These are phyloP conservation scores for Cheumatopsyche charites DNA, from an alignment of 1,140 invertebrate genomes.

Conservation along the genomic window DNA sequence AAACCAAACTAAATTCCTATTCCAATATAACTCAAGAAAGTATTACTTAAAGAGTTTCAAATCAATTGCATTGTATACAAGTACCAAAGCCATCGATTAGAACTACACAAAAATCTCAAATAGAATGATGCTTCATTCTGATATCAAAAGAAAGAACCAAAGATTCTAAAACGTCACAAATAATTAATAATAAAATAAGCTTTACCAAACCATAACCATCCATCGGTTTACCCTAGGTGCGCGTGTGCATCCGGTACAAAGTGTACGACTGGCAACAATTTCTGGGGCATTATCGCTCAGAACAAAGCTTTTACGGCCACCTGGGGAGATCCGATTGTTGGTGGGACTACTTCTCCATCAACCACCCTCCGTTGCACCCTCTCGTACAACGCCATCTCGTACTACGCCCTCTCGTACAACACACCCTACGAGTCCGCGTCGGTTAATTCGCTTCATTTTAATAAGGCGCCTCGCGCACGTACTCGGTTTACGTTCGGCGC, in stretches of 20 bases:
- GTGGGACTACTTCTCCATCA: background rate
- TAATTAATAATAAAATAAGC: no score
- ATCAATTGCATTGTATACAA: no score
- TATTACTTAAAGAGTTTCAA: no score
- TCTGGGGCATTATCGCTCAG: slow-evolving; percentile 30
- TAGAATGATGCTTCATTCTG: no score
- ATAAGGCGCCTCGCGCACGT: slow-evolving; percentile 35
- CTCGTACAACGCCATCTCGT: background rate
- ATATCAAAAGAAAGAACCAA: no score
- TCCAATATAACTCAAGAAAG: no score
- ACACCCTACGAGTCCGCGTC: background rate
- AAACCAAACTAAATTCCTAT: no score
- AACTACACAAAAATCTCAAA: no score
- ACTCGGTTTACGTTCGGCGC: slow-evolving; percentile 37
- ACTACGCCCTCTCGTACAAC: background rate
- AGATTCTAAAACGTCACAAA: no score
- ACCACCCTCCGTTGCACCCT: background rate
- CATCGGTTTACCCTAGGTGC: no score
- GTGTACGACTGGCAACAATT: slow-evolving; percentile 25
- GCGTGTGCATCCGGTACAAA: slow-evolving; percentile 22
- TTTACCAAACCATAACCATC: no score
- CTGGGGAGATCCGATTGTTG: slow-evolving; percentile 36
- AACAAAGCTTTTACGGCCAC: slow-evolving; percentile 36
- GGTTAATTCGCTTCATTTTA: slow-evolving; percentile 41
- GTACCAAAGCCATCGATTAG: no score